A percentile compares a stretch with the other conserved stretches of the same genome.
These are phyloP conservation scores for Indicator maculatus DNA, from an alignment of 2,113 vertebrate species.

Conservation along the genomic window DNA sequence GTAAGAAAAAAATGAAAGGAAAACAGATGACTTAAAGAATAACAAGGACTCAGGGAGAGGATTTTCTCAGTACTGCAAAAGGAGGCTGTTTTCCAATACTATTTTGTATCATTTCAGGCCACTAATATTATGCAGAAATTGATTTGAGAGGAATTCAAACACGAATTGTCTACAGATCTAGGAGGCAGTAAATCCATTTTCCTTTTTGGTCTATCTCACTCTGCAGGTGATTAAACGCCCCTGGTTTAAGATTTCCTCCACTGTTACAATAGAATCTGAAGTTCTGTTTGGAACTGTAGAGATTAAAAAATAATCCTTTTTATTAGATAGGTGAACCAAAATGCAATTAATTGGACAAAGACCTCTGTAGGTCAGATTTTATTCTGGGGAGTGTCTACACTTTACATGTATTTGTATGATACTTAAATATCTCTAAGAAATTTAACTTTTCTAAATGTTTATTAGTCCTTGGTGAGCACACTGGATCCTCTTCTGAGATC, in stretches of 20 bases:
- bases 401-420: constrained; percentile 48
- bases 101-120: neutral
- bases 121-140: constrained; percentile 20
- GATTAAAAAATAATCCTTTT: constrained; percentile 31
- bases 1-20: constrained; percentile 3
- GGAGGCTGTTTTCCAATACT: neutral
- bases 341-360: constrained; percentile 20
- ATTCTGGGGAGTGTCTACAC: neutral
- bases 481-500: constrained; percentile 53
- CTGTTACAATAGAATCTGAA: constrained; percentile 1
- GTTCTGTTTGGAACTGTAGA: constrained; percentile 18
- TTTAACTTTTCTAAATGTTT: constrained; percentile 71
- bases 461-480: constrained; percentile 53
- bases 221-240: constrained; percentile 25
- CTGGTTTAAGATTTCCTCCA: constrained; percentile 1
- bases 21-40: constrained; percentile 17
- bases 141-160: constrained; percentile 37
- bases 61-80: neutral
- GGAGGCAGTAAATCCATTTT: constrained; percentile 45
- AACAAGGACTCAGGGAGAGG: neutral
- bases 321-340: constrained; percentile 15
- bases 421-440: constrained; percentile 64
- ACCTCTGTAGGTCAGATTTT: neutral
- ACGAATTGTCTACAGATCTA: constrained; percentile 18
- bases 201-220: neutral